Base-by-base conservation (phyloP, 2,888 invertebrate species). In the Drosophila planitibia region DNA sequence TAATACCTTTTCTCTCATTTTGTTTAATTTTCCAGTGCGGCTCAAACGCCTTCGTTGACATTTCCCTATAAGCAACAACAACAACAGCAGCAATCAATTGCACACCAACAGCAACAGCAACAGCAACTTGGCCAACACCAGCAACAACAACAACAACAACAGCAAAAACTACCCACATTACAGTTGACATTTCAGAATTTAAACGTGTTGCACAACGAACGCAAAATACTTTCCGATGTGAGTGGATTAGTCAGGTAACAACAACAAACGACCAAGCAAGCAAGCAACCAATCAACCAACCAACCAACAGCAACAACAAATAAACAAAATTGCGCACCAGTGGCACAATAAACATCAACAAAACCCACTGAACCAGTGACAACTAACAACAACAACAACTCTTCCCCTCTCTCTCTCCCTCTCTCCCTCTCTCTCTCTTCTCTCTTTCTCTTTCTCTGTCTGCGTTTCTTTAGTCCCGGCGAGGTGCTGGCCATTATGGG, bases 401-500 rank as follows among this genome's bases (percentile, higher is more conserved):
- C 47, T 47, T 47, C 47, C 22, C 44, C 32, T 41, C 64, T 52
- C 28, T 35, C 28, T 53, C n/a, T 49, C 62, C 22, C 54, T 12
- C 64, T 32, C 28, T 41, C 25, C 47, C n/a, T 51, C 61, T 30
- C 30, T 39, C 63, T 51, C 25, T 33, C 19, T 55, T 33, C 44
- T 57, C 25, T n/a, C 37, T 47, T 12, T 54, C 4, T 41, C 61
- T 51, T 9, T 58, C 55, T 65, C 30, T 33, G 53, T 22, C 32
- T 41, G 39, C 32, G 49, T 16, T 41, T 25, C 32, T n/a, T 49
- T 51, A 95, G 95, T 84, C 96, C 96, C 25, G 97, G 97, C 59
- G 96, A 97, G 91, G 94, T 97, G 73, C 93, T 97, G 88, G 97
- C 97, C 80, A 95, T 97, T 73, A 97, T 97, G 96, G 97, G 97